Percentiles rank a stretch among this genome's conserved stretches.
These are phyloP conservation scores for Pseudois nayaur DNA, from an alignment of 2,113 vertebrate species.

Conservation along the genomic window DNA sequence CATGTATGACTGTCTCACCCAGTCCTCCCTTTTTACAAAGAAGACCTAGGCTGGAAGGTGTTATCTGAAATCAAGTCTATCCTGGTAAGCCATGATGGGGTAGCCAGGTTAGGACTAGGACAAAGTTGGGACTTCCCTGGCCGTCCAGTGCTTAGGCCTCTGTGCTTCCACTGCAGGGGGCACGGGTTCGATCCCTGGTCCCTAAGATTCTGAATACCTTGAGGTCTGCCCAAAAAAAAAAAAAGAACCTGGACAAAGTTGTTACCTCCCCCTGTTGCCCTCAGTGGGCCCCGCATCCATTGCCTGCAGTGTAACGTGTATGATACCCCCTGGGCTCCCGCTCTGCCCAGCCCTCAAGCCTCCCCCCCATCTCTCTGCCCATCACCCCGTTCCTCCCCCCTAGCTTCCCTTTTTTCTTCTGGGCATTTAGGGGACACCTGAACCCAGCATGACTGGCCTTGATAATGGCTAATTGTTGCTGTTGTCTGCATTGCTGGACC, in stretches of 20 bases:
- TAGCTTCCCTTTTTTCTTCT: background rate
- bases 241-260: background rate
- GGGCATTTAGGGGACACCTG: background rate
- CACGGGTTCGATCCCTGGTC: background rate
- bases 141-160: background rate
- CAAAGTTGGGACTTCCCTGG: background rate
- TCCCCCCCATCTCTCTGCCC: background rate
- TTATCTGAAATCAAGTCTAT: background rate
- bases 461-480: background rate
- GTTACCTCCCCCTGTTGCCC: background rate
- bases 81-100: rapidly evolving
- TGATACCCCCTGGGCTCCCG: background rate
- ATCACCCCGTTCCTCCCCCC: background rate
- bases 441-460: too few species aligned
- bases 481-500: background rate
- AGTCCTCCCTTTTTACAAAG: background rate
- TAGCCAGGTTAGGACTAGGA: background rate
- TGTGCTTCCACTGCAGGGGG: background rate
- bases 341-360: background rate
- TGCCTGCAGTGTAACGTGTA: too few species aligned
- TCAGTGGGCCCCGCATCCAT: too few species aligned
- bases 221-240: background rate
- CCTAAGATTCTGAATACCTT: background rate
- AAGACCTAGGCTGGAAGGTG: background rate
- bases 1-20: background rate